Evolutionary conservation across 2,797 vertebrate species (phyloP).

Genomic region (Cirrhinus molitorella): DNA sequence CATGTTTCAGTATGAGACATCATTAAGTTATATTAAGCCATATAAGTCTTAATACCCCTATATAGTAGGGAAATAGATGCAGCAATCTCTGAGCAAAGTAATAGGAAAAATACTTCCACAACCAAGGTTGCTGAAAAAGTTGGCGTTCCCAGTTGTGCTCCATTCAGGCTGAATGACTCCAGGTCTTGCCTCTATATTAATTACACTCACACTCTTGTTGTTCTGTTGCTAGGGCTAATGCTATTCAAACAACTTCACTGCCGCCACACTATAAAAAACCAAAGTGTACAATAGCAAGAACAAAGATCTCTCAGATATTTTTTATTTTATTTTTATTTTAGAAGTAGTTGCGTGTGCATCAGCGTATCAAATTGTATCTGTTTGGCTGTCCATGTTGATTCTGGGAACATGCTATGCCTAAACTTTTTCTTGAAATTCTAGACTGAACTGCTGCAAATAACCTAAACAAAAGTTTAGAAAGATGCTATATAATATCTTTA

Average conservation of each 20-base stretch:
- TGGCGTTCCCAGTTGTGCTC: background rate
- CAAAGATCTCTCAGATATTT: too few species aligned
- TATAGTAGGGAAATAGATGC: too few species aligned
- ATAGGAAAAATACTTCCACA: background rate
- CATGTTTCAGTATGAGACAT: too few species aligned
- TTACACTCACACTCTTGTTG: background rate
- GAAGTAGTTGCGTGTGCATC: background rate
- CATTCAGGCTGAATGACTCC: slow-evolving; percentile 42
- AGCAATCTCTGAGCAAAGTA: background rate
- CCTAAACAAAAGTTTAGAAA: too few species aligned
- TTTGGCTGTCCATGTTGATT: too few species aligned
- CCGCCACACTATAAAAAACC: background rate
- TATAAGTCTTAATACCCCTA: too few species aligned
- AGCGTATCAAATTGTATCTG: background rate
- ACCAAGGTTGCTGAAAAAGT: background rate
- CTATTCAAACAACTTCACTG: background rate
- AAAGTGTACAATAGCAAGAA: background rate
- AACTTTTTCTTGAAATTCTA: too few species aligned
- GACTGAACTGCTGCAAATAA: too few species aligned
- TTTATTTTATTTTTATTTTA: too few species aligned
- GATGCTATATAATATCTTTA: too few species aligned
- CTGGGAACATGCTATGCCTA: too few species aligned
- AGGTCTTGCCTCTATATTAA: slow-evolving; percentile 5
- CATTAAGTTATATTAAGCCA: too few species aligned
- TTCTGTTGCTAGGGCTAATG: background rate